These are phyloP conservation scores for Metalampra italica DNA, from an alignment of 2,888 invertebrate species.

Conservation along the genomic window DNA sequence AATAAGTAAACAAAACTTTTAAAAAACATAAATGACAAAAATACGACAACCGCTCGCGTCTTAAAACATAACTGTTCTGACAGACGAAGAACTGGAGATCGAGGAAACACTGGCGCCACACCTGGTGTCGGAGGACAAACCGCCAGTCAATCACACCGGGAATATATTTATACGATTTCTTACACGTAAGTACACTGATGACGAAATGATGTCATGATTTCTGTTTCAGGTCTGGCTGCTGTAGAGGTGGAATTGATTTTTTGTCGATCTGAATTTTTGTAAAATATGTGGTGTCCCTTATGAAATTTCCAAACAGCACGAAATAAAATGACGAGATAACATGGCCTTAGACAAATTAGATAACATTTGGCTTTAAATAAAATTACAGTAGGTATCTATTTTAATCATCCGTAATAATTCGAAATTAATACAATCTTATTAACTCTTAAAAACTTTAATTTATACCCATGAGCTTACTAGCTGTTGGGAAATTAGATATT, in stretches of 20 bases:
- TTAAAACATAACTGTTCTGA: slow-evolving; percentile 40
- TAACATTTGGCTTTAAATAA: too few species aligned
- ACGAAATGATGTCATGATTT: background rate
- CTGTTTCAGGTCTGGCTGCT: background rate
- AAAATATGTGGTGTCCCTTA: background rate
- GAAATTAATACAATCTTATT: too few species aligned
- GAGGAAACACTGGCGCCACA: slow-evolving; percentile 49
- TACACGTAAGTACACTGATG: slow-evolving; percentile 58
- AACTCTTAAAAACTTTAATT: too few species aligned
- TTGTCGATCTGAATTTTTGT: slow-evolving; percentile 16
- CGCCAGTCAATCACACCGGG: slow-evolving; percentile 47
- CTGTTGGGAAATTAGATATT: too few species aligned
- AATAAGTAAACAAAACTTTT: too few species aligned
- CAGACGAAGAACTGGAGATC: slow-evolving; percentile 58
- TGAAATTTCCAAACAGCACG: too few species aligned
- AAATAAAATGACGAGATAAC: too few species aligned
- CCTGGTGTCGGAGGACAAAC: slow-evolving; percentile 16
- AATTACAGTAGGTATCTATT: too few species aligned
- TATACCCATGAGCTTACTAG: too few species aligned
- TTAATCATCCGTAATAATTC: too few species aligned
- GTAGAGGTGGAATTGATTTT: slow-evolving; percentile 3
- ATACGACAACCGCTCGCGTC: slow-evolving; percentile 68
- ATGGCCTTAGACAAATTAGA: too few species aligned
- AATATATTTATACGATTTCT: slow-evolving; percentile 65
- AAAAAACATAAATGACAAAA: slow-evolving; percentile 28